phyloP scores from a whole-genome alignment of 2,797 vertebrate species.

The Adelosebastes latens region DNA sequence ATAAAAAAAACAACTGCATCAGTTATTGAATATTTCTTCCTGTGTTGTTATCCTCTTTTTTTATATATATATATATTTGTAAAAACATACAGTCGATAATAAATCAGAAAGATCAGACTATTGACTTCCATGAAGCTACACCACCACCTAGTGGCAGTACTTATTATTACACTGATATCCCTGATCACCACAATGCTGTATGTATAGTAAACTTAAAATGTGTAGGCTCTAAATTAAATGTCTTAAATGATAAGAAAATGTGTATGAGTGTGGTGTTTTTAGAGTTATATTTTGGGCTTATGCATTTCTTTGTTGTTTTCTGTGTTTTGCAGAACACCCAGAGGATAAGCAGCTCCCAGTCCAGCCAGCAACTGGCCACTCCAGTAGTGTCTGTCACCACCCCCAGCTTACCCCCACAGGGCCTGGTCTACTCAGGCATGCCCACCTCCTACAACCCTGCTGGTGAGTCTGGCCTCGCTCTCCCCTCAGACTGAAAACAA shows the following conservation, averaged over 20 bases:
- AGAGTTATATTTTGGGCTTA: background rate
- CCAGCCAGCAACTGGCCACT: conserved; percentile 92
- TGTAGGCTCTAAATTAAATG: background rate
- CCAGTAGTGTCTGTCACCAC: conserved; percentile 98
- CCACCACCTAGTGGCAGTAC: conserved; percentile 69
- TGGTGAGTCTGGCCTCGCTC: conserved; percentile 82
- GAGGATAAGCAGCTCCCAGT: conserved; percentile 95
- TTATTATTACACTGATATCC: conserved; percentile 7
- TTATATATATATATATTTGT: background rate
- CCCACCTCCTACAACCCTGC: conserved; percentile 96
- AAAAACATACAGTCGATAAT: background rate
- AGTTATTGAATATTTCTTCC: background rate
- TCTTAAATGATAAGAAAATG: background rate
- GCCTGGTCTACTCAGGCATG: conserved; percentile 96
- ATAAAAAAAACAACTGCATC: background rate
- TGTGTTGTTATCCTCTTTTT: background rate
- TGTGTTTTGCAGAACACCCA: conserved; percentile 90
- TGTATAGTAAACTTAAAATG: background rate
- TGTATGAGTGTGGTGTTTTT: background rate
- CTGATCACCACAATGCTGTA: background rate
- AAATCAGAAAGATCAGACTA: background rate
- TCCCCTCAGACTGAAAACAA: conserved; percentile 30
- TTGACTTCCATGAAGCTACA: conserved; percentile 51
- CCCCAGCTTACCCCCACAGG: conserved; percentile 95
- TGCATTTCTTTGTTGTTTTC: conserved; percentile 34